phyloP scores from a whole-genome alignment of 2,113 vertebrate species.

The Suricata suricatta region DNA sequence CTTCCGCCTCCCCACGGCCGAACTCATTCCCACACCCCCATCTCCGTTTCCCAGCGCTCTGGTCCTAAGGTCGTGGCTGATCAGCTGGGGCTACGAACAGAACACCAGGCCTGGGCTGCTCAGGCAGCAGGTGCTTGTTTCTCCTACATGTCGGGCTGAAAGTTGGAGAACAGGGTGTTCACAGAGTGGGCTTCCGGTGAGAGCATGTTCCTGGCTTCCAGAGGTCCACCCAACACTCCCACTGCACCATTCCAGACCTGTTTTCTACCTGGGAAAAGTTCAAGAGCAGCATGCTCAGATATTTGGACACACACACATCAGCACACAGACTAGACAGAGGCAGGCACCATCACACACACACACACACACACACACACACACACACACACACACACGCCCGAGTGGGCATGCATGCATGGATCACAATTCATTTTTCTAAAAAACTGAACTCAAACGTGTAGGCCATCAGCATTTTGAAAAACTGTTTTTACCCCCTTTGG shows the following conservation, averaged over 20 bases:
- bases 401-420: rapidly evolving
- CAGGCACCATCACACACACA: background rate
- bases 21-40: rapidly evolving
- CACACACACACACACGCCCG: background rate
- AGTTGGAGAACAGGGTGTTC: background rate
- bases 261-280: background rate
- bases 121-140: background rate
- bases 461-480: conserved; percentile 9
- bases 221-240: background rate
- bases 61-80: background rate
- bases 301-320: background rate
- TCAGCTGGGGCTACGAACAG: background rate
- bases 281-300: background rate
- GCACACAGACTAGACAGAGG: background rate
- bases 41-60: background rate
- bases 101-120: background rate
- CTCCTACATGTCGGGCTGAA: background rate
- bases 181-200: background rate
- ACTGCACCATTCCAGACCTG: background rate
- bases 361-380: background rate
- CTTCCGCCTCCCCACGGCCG: background rate
- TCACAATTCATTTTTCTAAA: background rate
- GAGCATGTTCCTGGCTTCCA: background rate
- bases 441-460: background rate
- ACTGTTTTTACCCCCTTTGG: background rate